Conservation (phyloP, 2,888 invertebrate genomes). For the Xestia ashworthii region DNA sequence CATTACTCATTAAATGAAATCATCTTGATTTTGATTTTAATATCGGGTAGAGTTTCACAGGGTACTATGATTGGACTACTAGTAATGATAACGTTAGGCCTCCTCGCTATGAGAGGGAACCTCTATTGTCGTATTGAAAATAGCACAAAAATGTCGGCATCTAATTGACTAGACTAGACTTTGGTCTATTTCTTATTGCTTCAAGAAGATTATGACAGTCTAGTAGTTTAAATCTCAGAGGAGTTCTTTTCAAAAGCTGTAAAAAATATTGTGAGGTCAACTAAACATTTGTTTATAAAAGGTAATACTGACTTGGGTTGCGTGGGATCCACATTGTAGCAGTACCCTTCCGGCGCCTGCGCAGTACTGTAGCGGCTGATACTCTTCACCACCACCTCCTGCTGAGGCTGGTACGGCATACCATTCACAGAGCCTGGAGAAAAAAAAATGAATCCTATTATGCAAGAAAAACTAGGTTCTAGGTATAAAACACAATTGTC, state of each 20-base stretch:
- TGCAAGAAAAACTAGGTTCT: not conserved
- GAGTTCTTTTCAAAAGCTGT: not conserved
- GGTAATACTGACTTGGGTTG: conserved; percentile 86
- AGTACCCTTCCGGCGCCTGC: conserved; percentile 87
- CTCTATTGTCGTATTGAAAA: not conserved
- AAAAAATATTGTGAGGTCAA: not conserved
- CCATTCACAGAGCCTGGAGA: conserved; percentile 84
- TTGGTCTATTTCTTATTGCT: not conserved
- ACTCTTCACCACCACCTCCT: conserved; percentile 88
- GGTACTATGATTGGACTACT: conserved; percentile 11
- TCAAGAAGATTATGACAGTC: not conserved
- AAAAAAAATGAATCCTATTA: not conserved
- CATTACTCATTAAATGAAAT: not conserved
- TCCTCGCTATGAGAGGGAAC: no score
- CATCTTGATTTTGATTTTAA: not conserved
- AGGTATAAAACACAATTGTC: not conserved
- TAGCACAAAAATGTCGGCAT: not conserved
- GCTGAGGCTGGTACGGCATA: conserved; percentile 86
- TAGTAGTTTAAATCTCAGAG: not conserved
- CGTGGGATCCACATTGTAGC: conserved; percentile 88
- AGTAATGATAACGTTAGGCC: not conserved
- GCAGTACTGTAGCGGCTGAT: conserved; percentile 88
- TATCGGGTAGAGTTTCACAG: conserved; percentile 2
- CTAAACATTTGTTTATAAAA: not conserved
- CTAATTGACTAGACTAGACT: not conserved